Base-by-base conservation (phyloP, 2,888 invertebrate species). In the Plagodis dolabraria region DNA sequence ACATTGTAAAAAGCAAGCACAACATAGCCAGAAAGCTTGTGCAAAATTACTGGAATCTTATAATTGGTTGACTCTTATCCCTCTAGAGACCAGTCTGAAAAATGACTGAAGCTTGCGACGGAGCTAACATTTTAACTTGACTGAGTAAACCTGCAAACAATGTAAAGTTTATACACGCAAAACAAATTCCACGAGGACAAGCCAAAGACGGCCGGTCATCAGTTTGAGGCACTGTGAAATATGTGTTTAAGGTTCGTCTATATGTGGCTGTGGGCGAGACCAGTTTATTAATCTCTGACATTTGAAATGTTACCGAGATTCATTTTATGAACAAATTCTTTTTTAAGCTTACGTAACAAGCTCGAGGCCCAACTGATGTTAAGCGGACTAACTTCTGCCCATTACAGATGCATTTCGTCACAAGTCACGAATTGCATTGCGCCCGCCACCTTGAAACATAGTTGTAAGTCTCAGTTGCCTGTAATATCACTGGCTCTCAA, bases 81-180 rank as follows among this genome's bases (percentile, higher is more conserved):
- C 57, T 61, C 61, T 53, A 9, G 47, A 59, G 63, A 46, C 50
- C 57, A 22, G 40, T 36, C 47, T 57, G 56, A 63, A 64, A 67
- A 64, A 67, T 65, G 60, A 50, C 50, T 67, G 57, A 51, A 53
- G 63, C 11, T 60, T 46, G 53, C 57, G 55, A 63, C 63, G 58
- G 65, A 63, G 60, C 61, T 54, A 58, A 55, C 66, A 56, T 61
- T 63, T 62, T 61, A 60, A 65, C 55, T 60, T 66, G 57, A 53
- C 12, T 44, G 48, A 40, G 57, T 63, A 64, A 67, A 61, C 63
- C 67, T 63, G 60, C 63, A 61, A 65, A 66, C 59, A 68, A 60
- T 61, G 60, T 67, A 58, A 52, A 61, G 64, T 65, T 62, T 63
- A 63, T 60, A 56, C 51, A 60, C 50, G 52, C 46, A 56, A 57